phyloP scores from a whole-genome alignment of 2,888 invertebrate species.

The Cabera pusaria region DNA sequence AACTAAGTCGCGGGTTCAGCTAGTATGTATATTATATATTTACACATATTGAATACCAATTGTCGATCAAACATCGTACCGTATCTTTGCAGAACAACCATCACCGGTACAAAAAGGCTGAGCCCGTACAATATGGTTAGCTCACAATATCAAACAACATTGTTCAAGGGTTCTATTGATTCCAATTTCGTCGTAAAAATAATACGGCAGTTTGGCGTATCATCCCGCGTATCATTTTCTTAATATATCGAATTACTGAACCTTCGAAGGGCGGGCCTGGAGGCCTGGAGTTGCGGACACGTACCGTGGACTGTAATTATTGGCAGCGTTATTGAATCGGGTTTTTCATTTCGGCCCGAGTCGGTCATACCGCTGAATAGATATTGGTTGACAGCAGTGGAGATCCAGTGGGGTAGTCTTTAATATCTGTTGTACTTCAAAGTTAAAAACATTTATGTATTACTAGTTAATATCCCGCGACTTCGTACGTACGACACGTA shows the following conservation, averaged over 20 bases:
- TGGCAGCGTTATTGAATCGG: conserved; percentile 44
- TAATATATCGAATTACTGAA: conserved; percentile 27
- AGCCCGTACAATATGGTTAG: too few relatives aligned
- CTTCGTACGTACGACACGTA: too few relatives aligned
- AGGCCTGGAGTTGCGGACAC: conserved; percentile 16
- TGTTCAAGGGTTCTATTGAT: conserved; percentile 8
- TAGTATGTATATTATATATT: too few relatives aligned
- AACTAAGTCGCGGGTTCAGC: too few relatives aligned
- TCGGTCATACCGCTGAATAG: conserved; percentile 53
- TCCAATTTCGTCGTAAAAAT: conserved; percentile 12
- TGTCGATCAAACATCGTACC: too few relatives aligned
- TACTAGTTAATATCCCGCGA: too few relatives aligned
- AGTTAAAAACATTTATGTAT: too few relatives aligned
- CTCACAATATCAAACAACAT: conserved; percentile 3
- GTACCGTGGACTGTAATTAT: conserved; percentile 43
- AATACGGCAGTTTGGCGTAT: conserved; percentile 20
- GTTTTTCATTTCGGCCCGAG: conserved; percentile 42
- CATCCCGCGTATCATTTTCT: conserved; percentile 22
- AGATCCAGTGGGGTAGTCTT: conserved; percentile 4
- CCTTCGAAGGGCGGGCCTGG: conserved; percentile 13
- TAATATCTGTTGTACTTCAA: too few relatives aligned
- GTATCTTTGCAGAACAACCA: too few relatives aligned
- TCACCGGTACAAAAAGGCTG: too few relatives aligned
- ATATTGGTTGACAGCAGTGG: conserved; percentile 35
- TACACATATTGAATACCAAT: too few relatives aligned